Evolutionary conservation across 2,888 invertebrate species (phyloP).

Genomic region (Noctua janthina): DNA sequence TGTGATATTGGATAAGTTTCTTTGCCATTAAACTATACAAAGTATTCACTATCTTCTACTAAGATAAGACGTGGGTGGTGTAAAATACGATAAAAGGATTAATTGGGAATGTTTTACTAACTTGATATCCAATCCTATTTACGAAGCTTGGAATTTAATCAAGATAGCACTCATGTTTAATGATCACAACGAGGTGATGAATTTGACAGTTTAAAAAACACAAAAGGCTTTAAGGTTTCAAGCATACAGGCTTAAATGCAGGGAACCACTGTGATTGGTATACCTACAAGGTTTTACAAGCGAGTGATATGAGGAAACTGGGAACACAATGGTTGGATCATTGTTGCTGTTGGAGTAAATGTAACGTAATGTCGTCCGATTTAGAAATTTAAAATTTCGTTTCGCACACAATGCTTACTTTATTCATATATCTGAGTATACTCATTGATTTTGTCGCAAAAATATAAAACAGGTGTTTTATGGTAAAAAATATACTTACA

Average conservation of each 20-base stretch:
- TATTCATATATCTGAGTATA: neutral
- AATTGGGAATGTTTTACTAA: neutral
- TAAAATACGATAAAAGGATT: neutral
- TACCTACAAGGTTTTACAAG: neutral
- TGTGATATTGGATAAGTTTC: conserved; percentile 7
- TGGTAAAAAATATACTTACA: no score
- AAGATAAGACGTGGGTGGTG: neutral
- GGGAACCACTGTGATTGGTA: no score
- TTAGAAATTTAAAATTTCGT: neutral
- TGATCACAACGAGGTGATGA: no score
- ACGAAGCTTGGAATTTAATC: neutral
- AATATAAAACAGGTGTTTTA: no score
- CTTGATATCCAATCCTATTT: neutral
- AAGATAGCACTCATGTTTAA: neutral
- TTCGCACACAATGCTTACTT: neutral
- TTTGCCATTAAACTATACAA: neutral
- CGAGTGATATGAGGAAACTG: neutral
- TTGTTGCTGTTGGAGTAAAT: neutral
- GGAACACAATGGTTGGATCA: neutral
- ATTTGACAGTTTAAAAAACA: no score
- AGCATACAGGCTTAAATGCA: no score
- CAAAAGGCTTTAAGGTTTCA: no score
- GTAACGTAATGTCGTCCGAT: neutral
- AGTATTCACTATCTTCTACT: neutral
- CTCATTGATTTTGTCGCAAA: neutral